Evolutionary conservation across 2,888 invertebrate species (phyloP).

Genomic region (Andrena flavipes): DNA sequence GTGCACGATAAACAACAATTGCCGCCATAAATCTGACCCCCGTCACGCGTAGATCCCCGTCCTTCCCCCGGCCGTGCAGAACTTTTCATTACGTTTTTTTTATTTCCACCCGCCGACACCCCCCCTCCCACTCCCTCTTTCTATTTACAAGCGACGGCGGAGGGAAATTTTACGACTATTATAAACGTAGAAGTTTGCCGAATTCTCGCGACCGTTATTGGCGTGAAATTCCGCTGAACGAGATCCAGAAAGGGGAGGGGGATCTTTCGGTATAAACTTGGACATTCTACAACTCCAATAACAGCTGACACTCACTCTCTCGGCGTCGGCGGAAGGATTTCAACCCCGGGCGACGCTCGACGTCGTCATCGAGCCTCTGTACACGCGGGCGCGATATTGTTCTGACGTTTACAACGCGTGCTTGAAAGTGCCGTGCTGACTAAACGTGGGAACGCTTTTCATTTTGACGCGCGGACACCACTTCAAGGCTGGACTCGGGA

Average conservation of each 20-base stretch:
- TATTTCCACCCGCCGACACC: neutral
- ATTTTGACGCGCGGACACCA: conserved; percentile 3
- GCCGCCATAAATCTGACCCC: conserved; percentile 31
- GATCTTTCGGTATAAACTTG: conserved; percentile 57
- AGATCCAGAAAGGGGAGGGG: neutral
- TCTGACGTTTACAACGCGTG: conserved; percentile 43
- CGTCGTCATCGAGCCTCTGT: conserved; percentile 55
- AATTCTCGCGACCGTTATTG: conserved; percentile 44
- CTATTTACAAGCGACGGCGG: neutral
- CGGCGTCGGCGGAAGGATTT: conserved; percentile 55
- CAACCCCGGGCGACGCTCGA: conserved; percentile 54
- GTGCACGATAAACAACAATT: conserved; percentile 47
- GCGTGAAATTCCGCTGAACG: conserved; percentile 45
- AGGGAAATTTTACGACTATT: conserved; percentile 49
- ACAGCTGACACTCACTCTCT: conserved; percentile 56
- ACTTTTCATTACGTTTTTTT: neutral
- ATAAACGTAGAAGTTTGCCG: conserved; percentile 22
- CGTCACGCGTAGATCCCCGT: neutral
- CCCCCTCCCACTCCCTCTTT: neutral
- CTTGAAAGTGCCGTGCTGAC: conserved; percentile 19
- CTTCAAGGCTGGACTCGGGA: conserved; percentile 1
- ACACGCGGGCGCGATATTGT: conserved; percentile 52
- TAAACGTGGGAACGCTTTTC: conserved; percentile 26
- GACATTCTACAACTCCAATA: conserved; percentile 65
- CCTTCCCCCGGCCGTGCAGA: neutral